Evolutionary conservation across 2,797 vertebrate species (phyloP), one percentile per base, ranked within the genome.

Genomic region (Eulemur albifrons): DNA sequence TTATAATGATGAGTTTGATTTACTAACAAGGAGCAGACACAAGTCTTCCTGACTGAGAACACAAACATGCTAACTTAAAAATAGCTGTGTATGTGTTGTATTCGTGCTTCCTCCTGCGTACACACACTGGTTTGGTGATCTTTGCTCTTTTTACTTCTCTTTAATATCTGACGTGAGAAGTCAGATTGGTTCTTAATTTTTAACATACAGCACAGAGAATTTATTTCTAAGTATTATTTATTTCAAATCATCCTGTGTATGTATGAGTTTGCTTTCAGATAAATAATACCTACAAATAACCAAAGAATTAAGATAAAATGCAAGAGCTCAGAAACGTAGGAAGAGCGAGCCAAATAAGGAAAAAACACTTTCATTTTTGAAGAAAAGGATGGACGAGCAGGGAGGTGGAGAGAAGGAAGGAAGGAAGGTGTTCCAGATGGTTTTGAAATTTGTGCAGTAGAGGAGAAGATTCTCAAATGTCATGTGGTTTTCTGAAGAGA

Each of bases 401-500:
- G 83, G 93, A 97, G 73, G 67, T 94, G 86, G 75, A 81, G 70
- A 96, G 76, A 93, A 96, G 94, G 96, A 94, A 88, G 76, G 67
- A 92, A 95, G 82, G 95, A 95, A 98, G 95, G 93, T 95, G 20
- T 94, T 96, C 94, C 96, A 96, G 96, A 97, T 97, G 97, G 93
- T 90, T 94, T 90, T 96, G 90, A 95, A 97, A 94, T 96, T 83
- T 94, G 94, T 57, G 63, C 87, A 84, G 87, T 72, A 84, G 70
- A 96, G 93, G 84, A 97, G 97, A 97, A 94, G 97, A 97, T 89
- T 97, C 93, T 97, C 88, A 97, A 97, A 97, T 96, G 87, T 95
- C 96, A 96, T 97, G 93, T 97, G 92, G 67, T 97, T 97, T 97
- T 97, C 96, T 92, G 92, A 96, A 97, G 85, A 96, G 90, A 96